Percentiles rank a stretch among this genome's conserved stretches.
Evolutionary conservation across 2,113 vertebrate genomes (phyloP).

Genomic region (Mola mola): DNA sequence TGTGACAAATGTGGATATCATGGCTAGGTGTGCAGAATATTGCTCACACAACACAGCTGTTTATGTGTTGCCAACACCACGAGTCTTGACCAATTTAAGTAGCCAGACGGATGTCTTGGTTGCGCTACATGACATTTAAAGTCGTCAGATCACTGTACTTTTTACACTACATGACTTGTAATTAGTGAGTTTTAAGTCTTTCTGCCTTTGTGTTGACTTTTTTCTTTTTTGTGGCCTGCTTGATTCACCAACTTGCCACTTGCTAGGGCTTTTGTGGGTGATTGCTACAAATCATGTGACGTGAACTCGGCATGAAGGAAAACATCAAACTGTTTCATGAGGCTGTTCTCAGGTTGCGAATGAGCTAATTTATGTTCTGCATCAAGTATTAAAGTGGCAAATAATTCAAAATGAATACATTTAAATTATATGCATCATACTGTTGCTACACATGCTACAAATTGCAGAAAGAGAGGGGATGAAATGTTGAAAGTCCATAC

Average conservation of each 20-base stretch:
- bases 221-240: no score
- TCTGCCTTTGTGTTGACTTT: no score
- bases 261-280: no score
- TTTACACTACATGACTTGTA: no score
- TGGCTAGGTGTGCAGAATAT: conserved; percentile 18
- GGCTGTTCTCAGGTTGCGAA: not conserved
- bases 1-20: conserved; percentile 16
- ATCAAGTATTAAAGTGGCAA: conserved; percentile 9
- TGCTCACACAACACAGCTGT: conserved; percentile 22
- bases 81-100: no score
- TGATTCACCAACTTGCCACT: no score
- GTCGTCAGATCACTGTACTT: no score
- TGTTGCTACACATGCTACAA: not conserved
- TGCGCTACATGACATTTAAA: no score
- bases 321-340: not conserved
- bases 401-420: not conserved
- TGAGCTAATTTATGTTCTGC: conserved; percentile 17
- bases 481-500: not conserved
- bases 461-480: not conserved
- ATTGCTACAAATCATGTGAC: no score
- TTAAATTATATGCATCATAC: not conserved
- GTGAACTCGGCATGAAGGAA: not conserved
- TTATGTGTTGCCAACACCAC: no score
- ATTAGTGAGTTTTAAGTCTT: no score
- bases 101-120: no score